These are phyloP conservation scores for Lobophora halterata DNA, from an alignment of 2,888 invertebrate genomes.

Conservation along the genomic window DNA sequence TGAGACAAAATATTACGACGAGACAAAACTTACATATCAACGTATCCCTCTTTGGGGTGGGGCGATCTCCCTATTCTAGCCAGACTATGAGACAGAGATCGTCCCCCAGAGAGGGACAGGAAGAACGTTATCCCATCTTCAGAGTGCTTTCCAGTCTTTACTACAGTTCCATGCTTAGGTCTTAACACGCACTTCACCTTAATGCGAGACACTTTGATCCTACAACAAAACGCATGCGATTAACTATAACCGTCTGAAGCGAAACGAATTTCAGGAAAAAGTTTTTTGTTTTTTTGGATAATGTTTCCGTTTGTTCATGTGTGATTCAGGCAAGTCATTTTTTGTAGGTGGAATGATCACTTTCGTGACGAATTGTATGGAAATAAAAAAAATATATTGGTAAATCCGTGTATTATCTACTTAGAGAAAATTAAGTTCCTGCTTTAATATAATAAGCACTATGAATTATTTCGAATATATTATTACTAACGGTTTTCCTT, in stretches of 20 bases:
- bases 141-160: no score
- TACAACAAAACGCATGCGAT: conserved; percentile 22
- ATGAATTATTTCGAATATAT: no score
- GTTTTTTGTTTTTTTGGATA: conserved; percentile 3
- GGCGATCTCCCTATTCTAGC: no score
- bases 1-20: no score
- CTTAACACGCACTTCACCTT: conserved; percentile 56
- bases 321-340: neutral
- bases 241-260: conserved; percentile 18
- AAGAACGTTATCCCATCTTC: no score
- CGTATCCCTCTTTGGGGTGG: no score
- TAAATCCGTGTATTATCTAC: conserved; percentile 25
- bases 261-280: conserved; percentile 13
- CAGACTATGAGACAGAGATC: no score
- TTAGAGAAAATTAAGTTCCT: conserved; percentile 12
- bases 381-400: conserved; percentile 1
- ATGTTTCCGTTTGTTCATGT: neutral
- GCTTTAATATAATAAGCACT: no score
- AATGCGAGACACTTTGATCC: conserved; percentile 26
- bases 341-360: conserved; percentile 2
- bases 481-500: no score
- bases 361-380: neutral
- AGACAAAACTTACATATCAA: no score
- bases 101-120: no score
- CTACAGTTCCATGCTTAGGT: no score